phyloP scores from a whole-genome alignment of 1,140 invertebrate genomes.

The Globodera rostochiensis region DNA sequence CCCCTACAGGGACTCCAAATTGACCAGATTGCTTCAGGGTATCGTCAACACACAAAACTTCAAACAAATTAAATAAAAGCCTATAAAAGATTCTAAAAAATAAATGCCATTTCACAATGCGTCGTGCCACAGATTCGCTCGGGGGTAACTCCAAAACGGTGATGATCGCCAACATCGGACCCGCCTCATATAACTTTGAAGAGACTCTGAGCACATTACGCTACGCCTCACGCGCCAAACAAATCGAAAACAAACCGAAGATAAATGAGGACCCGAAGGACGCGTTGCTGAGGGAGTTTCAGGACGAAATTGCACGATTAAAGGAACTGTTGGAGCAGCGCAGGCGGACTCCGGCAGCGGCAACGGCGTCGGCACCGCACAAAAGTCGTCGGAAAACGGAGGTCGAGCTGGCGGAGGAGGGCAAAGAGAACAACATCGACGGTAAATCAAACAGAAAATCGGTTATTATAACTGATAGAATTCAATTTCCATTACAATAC shows the following conservation, averaged over 20 bases:
- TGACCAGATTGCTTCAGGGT: slow-evolving; percentile 84
- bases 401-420: not conserved
- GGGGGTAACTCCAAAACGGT: slow-evolving; percentile 89
- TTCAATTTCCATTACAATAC: not conserved
- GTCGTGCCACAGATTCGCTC: slow-evolving; percentile 76
- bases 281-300: slow-evolving; percentile 82
- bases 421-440: slow-evolving; percentile 11
- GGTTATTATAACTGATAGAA: not conserved
- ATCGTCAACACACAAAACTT: slow-evolving; percentile 8
- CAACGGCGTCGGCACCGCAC: not conserved
- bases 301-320: slow-evolving; percentile 67
- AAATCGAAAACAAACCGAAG: slow-evolving; percentile 91
- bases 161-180: slow-evolving; percentile 94
- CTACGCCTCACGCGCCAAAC: slow-evolving; percentile 90
- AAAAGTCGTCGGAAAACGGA: slow-evolving; percentile 1
- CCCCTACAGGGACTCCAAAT: slow-evolving; percentile 90
- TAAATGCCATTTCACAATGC: not conserved
- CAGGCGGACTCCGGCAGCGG: slow-evolving; percentile 60
- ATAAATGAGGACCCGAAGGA: slow-evolving; percentile 95
- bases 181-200: slow-evolving; percentile 92
- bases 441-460: not conserved
- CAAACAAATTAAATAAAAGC: not conserved
- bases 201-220: slow-evolving; percentile 85
- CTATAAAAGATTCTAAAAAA: slow-evolving; percentile 33
- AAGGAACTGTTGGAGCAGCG: slow-evolving; percentile 65